These are phyloP conservation scores for Peromyscus nudipes DNA, from an alignment of 2,797 vertebrate species.

Conservation along the genomic window DNA sequence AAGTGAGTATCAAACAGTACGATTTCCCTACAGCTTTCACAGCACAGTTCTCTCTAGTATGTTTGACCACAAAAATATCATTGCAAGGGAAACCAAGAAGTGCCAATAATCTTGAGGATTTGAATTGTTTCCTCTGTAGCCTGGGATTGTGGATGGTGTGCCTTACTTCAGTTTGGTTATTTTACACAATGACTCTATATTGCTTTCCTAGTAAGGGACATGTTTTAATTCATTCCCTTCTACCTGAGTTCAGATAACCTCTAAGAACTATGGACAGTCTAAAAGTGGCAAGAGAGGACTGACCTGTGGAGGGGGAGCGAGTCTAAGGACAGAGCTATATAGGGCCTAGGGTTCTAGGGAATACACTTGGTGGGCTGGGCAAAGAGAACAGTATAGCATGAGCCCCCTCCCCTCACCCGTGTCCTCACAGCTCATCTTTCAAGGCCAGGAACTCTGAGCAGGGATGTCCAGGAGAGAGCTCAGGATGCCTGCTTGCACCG, in stretches of 20 bases:
- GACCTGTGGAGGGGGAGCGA: not conserved
- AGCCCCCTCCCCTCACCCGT: not conserved
- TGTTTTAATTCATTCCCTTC: not conserved
- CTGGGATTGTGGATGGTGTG: not conserved
- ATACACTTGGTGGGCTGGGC: rapidly evolving
- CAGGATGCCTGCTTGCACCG: not conserved
- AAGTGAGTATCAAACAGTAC: not conserved
- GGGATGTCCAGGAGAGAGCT: too few species aligned
- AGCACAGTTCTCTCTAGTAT: not conserved
- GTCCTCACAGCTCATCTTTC: not conserved
- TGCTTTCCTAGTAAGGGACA: not conserved
- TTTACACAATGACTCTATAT: not conserved
- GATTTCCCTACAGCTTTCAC: not conserved
- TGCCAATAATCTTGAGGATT: not conserved
- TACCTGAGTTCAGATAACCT: not conserved
- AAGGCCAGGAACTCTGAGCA: not conserved
- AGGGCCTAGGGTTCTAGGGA: not conserved
- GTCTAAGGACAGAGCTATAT: too few species aligned
- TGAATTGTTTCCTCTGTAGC: not conserved
- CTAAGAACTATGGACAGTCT: not conserved
- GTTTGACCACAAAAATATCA: not conserved
- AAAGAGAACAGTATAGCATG: not conserved
- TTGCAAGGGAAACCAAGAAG: not conserved
- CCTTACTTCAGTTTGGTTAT: not conserved
- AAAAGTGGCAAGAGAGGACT: not conserved